phyloP scores from a whole-genome alignment of 2,888 invertebrate species.

The Spisula solida region DNA sequence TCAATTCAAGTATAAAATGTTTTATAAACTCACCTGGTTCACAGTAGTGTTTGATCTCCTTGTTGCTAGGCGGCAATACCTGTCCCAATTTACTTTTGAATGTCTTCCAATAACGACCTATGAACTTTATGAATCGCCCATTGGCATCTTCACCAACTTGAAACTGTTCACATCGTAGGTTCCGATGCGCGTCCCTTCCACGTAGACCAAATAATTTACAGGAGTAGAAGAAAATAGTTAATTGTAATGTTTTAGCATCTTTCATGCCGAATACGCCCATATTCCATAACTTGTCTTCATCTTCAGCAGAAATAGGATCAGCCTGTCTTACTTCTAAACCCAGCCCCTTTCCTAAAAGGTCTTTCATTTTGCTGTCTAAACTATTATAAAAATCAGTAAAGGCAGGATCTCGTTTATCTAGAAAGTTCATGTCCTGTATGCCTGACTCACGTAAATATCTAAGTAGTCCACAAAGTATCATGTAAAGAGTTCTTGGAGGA shows the following conservation, averaged over 20 bases:
- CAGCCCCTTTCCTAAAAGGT: neutral
- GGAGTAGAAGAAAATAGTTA: constrained; percentile 1
- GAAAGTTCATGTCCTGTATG: neutral
- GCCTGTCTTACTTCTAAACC: neutral
- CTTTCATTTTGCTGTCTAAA: constrained; percentile 16
- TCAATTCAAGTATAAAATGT: too few species aligned
- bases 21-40: too few species aligned
- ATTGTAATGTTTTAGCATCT: neutral
- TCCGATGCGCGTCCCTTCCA: neutral
- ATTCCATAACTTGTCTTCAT: neutral
- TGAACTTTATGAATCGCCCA: neutral
- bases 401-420: neutral
- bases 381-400: neutral
- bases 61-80: too few species aligned
- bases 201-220: neutral
- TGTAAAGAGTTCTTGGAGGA: too few species aligned
- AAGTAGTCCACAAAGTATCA: too few species aligned
- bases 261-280: neutral
- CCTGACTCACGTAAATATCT: too few species aligned
- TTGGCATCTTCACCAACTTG: neutral
- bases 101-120: neutral
- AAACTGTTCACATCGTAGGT: neutral
- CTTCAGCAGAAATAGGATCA: neutral
- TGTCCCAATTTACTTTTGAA: too few species aligned
- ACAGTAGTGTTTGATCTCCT: too few species aligned